Percentiles rank a stretch among this genome's conserved stretches.
Evolutionary conservation across 1,140 invertebrate species (phyloP).

Genomic region (Drosophila orosa): DNA sequence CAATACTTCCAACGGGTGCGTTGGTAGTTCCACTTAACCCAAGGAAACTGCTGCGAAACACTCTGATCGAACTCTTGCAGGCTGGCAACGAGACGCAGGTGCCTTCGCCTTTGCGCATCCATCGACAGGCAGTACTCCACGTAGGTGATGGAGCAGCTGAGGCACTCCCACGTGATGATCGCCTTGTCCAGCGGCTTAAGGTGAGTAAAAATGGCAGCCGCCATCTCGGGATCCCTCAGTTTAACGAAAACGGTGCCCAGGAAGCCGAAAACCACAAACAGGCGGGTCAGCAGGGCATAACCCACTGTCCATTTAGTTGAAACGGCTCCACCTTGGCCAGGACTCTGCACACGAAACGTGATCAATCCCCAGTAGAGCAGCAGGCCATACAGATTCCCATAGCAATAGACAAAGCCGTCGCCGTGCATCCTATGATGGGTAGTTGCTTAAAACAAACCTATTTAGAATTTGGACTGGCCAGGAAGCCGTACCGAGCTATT

Average conservation of each 20-base stretch:
- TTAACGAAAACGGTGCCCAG: conserved; percentile 42
- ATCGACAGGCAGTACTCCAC: conserved; percentile 41
- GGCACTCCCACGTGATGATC: conserved; percentile 60
- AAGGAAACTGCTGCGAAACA: conserved; percentile 44
- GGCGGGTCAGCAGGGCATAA: conserved; percentile 39
- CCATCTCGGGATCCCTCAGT: conserved; percentile 34
- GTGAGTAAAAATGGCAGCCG: conserved; percentile 55
- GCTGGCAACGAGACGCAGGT: conserved; percentile 36
- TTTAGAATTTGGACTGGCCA: conserved; percentile 20
- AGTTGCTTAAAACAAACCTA: not conserved
- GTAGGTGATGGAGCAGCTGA: conserved; percentile 57
- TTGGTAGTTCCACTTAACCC: conserved; percentile 65
- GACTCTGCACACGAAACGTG: conserved; percentile 42
- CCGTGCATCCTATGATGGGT: conserved; percentile 7
- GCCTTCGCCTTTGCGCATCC: conserved; percentile 34
- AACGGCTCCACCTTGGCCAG: conserved; percentile 23
- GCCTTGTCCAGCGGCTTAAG: conserved; percentile 59
- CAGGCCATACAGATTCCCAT: conserved; percentile 47
- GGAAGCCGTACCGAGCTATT: conserved; percentile 26
- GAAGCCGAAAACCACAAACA: conserved; percentile 35
- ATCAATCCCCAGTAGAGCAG: conserved; percentile 54
- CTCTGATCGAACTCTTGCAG: conserved; percentile 57
- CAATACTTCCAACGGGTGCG: conserved; percentile 60
- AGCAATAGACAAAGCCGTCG: conserved; percentile 58
- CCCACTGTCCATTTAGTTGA: conserved; percentile 15